A percentile compares a stretch with the other conserved stretches of the same genome.
Conservation (phyloP, 1,140 invertebrate genomes). For the Calosoma granatense region DNA sequence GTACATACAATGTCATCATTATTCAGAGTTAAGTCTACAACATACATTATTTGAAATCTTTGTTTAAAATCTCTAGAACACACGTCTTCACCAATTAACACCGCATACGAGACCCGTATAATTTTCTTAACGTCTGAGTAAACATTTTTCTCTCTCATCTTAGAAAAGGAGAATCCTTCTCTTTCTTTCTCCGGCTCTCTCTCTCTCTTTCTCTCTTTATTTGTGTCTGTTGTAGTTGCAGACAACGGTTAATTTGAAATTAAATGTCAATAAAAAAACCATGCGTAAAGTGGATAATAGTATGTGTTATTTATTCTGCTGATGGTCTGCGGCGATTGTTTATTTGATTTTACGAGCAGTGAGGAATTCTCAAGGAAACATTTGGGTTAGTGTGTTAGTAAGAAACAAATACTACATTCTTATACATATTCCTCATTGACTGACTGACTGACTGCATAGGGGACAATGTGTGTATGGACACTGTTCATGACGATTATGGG, state of each 20-base stretch:
- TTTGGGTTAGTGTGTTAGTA: slow-evolving; percentile 1
- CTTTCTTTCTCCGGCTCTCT: not conserved
- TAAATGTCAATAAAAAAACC: not conserved
- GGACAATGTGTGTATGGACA: not conserved
- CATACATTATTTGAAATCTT: too few relatives aligned
- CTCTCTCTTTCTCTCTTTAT: not conserved
- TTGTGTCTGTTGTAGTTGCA: not conserved
- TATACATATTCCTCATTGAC: not conserved
- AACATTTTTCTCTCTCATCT: not conserved
- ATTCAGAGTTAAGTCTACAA: too few relatives aligned
- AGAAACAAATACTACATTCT: slow-evolving; percentile 2
- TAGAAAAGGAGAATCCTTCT: not conserved
- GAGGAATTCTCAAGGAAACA: not conserved
- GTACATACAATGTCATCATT: too few relatives aligned
- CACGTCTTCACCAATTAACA: too few relatives aligned
- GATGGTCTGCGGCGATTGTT: slow-evolving; percentile 1
- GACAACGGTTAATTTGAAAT: slow-evolving; percentile 1
- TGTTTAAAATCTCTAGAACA: too few relatives aligned
- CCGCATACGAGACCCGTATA: too few relatives aligned
- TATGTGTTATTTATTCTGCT: not conserved
- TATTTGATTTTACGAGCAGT: not conserved
- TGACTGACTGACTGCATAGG: not conserved
- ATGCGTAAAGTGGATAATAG: not conserved
- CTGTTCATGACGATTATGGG: not conserved
- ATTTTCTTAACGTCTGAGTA: too few relatives aligned